phyloP scores from a whole-genome alignment of 2,113 vertebrate genomes.

The Pseudopodoces humilis region DNA sequence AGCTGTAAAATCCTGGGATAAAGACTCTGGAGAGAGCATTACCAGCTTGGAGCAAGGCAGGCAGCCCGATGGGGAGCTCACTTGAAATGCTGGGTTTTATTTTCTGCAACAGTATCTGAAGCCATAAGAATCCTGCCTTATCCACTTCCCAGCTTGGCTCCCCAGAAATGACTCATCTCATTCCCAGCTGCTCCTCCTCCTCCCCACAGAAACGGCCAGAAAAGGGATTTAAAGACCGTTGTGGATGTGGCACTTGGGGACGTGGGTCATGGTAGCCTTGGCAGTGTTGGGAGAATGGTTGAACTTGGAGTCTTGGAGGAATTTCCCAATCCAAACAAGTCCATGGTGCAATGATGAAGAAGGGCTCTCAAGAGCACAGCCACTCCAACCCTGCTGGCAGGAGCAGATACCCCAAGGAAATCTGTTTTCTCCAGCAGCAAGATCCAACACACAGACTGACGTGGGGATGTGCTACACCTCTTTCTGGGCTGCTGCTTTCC shows the following conservation, averaged over 20 bases:
- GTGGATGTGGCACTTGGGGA: not conserved
- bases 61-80: not conserved
- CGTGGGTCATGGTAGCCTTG: not conserved
- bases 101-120: conserved; percentile 29
- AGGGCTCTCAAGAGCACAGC: rapidly evolving
- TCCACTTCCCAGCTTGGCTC: not conserved
- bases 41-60: not conserved
- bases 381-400: rapidly evolving
- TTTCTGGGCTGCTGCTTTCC: rapidly evolving
- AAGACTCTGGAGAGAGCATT: not conserved
- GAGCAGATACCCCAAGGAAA: not conserved
- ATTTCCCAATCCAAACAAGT: not conserved
- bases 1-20: not conserved
- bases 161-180: conserved; percentile 33
- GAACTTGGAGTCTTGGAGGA: not conserved
- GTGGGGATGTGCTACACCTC: rapidly evolving
- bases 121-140: not conserved
- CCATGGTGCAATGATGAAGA: rapidly evolving
- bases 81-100: conserved; percentile 5
- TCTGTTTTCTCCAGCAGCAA: not conserved
- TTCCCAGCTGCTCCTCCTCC: conserved; percentile 5
- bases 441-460: not conserved
- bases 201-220: not conserved
- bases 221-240: not conserved
- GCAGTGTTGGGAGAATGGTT: not conserved